Percentiles rank a stretch among this genome's conserved stretches.
Evolutionary conservation across 64 coral and sea anemone species (phyloP).

Genomic region (Montipora sp.): DNA sequence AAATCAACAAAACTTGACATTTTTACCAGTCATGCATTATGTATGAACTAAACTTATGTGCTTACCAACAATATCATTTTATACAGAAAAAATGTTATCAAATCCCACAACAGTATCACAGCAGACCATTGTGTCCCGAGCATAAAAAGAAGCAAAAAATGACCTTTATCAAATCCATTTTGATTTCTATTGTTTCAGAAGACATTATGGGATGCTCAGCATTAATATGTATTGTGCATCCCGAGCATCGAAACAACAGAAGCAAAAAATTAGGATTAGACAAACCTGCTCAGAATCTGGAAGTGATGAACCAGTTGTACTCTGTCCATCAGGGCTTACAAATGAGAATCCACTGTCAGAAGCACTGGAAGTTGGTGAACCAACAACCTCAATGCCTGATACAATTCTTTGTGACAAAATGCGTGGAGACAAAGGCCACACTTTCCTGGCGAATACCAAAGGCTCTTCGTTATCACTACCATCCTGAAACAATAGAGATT

Average conservation of each 20-base stretch:
- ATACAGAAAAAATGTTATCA: too few species aligned
- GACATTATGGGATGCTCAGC: too few species aligned
- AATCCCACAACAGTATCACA: too few species aligned
- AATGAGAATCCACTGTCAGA: conserved; percentile 32
- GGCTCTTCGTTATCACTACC: conserved; percentile 8
- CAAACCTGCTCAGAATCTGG: conserved; percentile 43
- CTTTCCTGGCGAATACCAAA: conserved; percentile 8
- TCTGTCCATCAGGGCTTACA: conserved; percentile 19
- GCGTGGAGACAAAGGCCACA: conserved; percentile 15
- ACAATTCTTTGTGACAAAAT: neutral
- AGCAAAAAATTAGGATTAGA: neutral
- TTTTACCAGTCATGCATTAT: too few species aligned
- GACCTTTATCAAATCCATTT: too few species aligned
- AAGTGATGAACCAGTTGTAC: neutral
- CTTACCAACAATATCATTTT: too few species aligned
- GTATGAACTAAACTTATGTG: too few species aligned
- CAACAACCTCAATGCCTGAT: neutral
- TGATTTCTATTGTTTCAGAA: too few species aligned
- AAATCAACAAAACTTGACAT: too few species aligned
- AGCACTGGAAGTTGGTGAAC: neutral
- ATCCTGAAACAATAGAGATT: neutral
- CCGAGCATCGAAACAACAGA: too few species aligned
- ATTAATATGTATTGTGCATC: too few species aligned
- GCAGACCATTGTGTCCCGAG: too few species aligned
- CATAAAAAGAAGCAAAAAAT: neutral